Percentiles rank a stretch among this genome's conserved stretches.
Conservation (phyloP, 2,888 invertebrate species). For the Caenorhabditis afra region DNA sequence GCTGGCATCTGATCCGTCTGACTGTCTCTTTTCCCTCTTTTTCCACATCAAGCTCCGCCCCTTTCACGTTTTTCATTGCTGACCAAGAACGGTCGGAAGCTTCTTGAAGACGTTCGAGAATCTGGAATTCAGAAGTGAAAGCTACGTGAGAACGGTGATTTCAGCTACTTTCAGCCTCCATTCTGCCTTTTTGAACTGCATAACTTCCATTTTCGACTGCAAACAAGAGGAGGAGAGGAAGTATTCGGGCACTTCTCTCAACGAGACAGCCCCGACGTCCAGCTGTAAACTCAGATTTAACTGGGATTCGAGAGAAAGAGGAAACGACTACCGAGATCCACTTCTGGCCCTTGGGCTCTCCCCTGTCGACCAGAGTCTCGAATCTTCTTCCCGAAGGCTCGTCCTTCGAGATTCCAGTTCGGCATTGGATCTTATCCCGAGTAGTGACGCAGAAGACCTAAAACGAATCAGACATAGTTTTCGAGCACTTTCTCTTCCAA, state of each 20-base stretch:
- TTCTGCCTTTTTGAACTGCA: conserved; percentile 48
- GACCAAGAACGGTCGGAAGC: conserved; percentile 51
- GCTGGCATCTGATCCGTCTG: conserved; percentile 36
- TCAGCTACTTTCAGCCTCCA: conserved; percentile 58
- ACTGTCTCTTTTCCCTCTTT: conserved; percentile 1
- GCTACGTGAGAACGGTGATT: background rate
- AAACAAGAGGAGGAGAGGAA: conserved; percentile 24
- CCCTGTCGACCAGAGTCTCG: conserved; percentile 51
- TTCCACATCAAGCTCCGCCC: conserved; percentile 14
- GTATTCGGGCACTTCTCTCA: conserved; percentile 43
- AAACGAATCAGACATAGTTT: conserved; percentile 1
- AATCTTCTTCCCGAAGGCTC: conserved; percentile 61
- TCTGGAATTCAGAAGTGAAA: conserved; percentile 39
- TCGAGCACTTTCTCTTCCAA: background rate
- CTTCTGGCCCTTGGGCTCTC: conserved; percentile 39
- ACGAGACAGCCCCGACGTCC: conserved; percentile 28
- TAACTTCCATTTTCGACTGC: conserved; percentile 31
- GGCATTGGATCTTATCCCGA: conserved; percentile 29
- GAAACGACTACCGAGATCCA: conserved; percentile 61
- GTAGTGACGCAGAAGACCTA: conserved; percentile 48
- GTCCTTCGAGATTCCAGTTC: conserved; percentile 46
- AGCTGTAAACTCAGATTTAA: conserved; percentile 17
- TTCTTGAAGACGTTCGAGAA: conserved; percentile 41
- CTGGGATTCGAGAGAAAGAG: no score
- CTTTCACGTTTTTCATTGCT: conserved; percentile 36